Evolutionary conservation across 2,888 invertebrate genomes (phyloP), one percentile per base, ranked within the genome.

Genomic region (Drosophila lutescens): DNA sequence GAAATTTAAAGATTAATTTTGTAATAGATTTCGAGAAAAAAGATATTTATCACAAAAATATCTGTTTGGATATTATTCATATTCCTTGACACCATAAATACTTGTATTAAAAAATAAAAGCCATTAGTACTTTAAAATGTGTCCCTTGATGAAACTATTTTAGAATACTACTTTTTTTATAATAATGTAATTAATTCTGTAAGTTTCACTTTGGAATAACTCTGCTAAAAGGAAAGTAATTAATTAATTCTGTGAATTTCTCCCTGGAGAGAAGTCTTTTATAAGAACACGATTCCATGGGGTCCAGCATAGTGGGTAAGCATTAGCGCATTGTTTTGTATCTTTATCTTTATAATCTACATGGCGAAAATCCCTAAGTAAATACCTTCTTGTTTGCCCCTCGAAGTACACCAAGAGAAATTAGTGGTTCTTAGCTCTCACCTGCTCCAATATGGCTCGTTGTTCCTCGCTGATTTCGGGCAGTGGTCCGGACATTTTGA

Each of bases 401-500:
- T 10, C 2, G n/a, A 7, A 51, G 5, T 7, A 47, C 10, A 17
- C 12, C 6, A 49, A 57, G 43, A 23, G 55, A 46, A 47, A 32
- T 20, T 34, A 30, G 30, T 32, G 4, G 15, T 26, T 26, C 26
- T 26, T 26, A 26, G 4, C 6, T 66, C 85, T 88, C 36, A 85
- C 85, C 85, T 88, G 77, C 15, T 80, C 76, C 84, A 85, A 75
- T 53, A 65, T 76, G 41, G 78, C 75, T 44, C 77, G 86, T 58
- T 85, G 85, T 41, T 88, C 85, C 2, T 51, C 79, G 70, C 51
- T 88, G 41, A 85, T 85, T 74, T 85, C 88, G 63, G 85, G 85
- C 77, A 85, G 56, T 70, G 75, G 84, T 68, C 77, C 88, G 69
- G 85, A 88, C 88, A 86, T 88, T 12, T 57, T 46, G 62, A n/a